Percentiles rank a stretch among this genome's conserved stretches.
phyloP scores from a whole-genome alignment of 2,113 vertebrate genomes.

The Indicator maculatus region DNA sequence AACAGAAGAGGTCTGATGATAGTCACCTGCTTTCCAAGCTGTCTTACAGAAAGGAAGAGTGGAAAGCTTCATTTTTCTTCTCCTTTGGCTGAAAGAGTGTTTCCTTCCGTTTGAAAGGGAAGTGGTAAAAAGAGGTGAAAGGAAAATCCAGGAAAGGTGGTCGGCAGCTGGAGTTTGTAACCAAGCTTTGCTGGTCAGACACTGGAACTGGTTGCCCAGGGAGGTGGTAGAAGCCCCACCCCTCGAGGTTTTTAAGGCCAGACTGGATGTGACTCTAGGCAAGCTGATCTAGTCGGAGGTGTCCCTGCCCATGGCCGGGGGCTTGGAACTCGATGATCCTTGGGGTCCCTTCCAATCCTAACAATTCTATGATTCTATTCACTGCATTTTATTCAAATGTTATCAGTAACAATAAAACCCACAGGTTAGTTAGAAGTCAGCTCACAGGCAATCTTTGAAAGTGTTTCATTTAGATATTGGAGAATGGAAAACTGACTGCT shows the following conservation, averaged over 20 bases:
- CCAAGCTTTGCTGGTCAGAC: neutral
- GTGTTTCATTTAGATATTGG: neutral
- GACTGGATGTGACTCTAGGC: too few relatives aligned
- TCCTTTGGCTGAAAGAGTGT: neutral
- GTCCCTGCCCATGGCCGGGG: too few relatives aligned
- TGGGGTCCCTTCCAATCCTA: too few relatives aligned
- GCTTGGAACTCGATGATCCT: too few relatives aligned
- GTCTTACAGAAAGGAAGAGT: neutral
- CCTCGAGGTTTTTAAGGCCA: too few relatives aligned
- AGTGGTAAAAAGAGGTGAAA: neutral
- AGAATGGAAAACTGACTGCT: neutral
- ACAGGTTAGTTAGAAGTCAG: neutral
- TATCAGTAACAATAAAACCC: neutral
- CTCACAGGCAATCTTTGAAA: neutral
- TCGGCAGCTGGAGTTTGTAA: neutral
- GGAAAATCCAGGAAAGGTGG: neutral
- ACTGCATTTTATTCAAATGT: neutral
- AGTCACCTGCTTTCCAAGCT: neutral
- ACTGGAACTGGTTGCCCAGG: too few relatives aligned
- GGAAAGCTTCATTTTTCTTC: neutral
- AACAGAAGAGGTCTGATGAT: neutral
- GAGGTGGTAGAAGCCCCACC: too few relatives aligned
- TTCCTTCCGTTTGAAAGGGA: neutral
- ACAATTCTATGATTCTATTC: neutral
- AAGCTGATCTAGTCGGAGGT: too few relatives aligned